Base-by-base conservation (phyloP, 2,113 vertebrate species). In the Propithecus coquereli region DNA sequence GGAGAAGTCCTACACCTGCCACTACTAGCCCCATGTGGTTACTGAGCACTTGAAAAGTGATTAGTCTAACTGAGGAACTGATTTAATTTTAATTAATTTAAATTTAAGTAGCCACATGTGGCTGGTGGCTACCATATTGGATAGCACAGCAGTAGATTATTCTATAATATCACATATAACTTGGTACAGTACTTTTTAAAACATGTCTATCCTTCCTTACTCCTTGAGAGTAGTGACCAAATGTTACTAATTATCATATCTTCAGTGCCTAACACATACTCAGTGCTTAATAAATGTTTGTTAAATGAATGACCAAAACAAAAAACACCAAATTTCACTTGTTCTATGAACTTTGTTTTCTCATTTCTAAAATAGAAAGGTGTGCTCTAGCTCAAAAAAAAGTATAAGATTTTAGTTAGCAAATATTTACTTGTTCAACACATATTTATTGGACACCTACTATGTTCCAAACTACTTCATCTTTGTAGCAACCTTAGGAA, bases 331-430 rank as follows among this genome's bases (percentile, higher is more conserved):
- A 76, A 61, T 82, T 76, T 86, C 73, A 70, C 32, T 37, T 90
- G 74, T 97, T 91, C 37, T 93, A 17, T 83, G 43, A 45, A 77
- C 59, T 92, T 87, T 34, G 10, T 82, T 61, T 95, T 73, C 63
- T 79, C 40, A 77, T 76, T 61, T 83, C 43, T 85, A 57, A 80
- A 90, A 96, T 47, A 93, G 23, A 92, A 20, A 87, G 37, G 23
- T 52, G 10, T 81, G 30, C 27, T 52, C 37, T 76, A 25, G 10
- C 23, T 77, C 8, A 87, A 87, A 84, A 88, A 45, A 82, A 17
- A 43, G 57, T 73, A 68, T n/a, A 77, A 61, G 14, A 66, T 52
- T 92, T 11, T 94, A 34, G 8, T 61, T 68, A 85, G 17, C 66
- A 91, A 94, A 89, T 57, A 94, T 80, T 81, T 22, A 74, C 17